phyloP scores from a whole-genome alignment of 2,797 vertebrate genomes.

The Tinamus major region DNA sequence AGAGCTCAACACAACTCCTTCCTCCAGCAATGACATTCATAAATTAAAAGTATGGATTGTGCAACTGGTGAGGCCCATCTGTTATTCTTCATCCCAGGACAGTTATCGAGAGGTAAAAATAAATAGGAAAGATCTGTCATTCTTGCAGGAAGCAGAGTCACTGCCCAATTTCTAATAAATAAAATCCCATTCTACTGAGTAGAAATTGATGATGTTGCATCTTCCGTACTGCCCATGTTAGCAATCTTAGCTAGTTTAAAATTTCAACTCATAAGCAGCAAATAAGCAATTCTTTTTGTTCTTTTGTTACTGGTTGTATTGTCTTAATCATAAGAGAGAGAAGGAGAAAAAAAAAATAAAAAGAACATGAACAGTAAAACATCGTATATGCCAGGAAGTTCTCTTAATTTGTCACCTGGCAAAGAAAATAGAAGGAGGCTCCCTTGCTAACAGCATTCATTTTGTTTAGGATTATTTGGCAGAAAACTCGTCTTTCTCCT shows the following conservation, averaged over 20 bases:
- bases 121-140: constrained; percentile 9
- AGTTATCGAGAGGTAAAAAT: constrained; percentile 44
- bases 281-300: constrained; percentile 25
- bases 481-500: constrained; percentile 60
- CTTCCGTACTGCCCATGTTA: not conserved
- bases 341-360: not conserved
- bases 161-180: constrained; percentile 22
- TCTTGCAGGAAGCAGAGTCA: constrained; percentile 23
- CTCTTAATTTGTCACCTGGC: constrained; percentile 48
- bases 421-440: constrained; percentile 44
- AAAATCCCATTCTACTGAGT: not conserved
- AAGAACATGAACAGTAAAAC: not conserved
- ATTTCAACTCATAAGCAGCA: not conserved
- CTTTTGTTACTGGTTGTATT: not conserved
- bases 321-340: constrained; percentile 6
- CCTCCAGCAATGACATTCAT: not conserved
- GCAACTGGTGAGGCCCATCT: not conserved
- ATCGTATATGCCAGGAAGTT: not conserved
- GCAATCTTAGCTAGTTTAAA: constrained; percentile 2
- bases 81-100: not conserved
- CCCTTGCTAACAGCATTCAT: not conserved
- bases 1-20: constrained; percentile 15
- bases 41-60: constrained; percentile 11
- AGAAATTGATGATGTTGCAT: constrained; percentile 28
- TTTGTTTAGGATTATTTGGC: constrained; percentile 61